phyloP scores from a whole-genome alignment of 2,888 invertebrate species.

The Leptura quadrifasciata region DNA sequence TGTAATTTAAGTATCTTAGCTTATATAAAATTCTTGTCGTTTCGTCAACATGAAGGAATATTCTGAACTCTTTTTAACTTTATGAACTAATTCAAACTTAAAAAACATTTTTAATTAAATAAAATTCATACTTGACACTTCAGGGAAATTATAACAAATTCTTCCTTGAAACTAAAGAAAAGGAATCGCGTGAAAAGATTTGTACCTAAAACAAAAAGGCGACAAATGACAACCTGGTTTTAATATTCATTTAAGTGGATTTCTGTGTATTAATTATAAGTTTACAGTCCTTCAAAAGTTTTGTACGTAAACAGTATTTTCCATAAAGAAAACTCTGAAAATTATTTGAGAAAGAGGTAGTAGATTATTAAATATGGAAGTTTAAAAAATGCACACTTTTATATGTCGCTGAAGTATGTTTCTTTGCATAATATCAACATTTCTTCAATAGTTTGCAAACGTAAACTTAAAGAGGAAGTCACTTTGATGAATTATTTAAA shows the following conservation, averaged over 20 bases:
- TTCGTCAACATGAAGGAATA: conserved; percentile 18
- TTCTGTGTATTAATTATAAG: conserved; percentile 23
- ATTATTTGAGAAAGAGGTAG: not conserved
- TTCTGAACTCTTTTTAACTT: conserved; percentile 32
- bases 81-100: conserved; percentile 39
- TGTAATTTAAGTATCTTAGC: conserved; percentile 10
- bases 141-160: conserved; percentile 39
- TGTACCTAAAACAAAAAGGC: conserved; percentile 19
- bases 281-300: conserved; percentile 14
- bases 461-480: no score
- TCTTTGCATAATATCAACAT: no score
- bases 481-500: no score
- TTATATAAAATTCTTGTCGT: conserved; percentile 28
- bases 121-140: conserved; percentile 45
- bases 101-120: conserved; percentile 43
- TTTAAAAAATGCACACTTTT: no score
- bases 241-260: conserved; percentile 28
- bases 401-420: no score
- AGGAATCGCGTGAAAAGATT: conserved; percentile 4
- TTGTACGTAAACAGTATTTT: conserved; percentile 5
- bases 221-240: conserved; percentile 19
- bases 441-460: no score
- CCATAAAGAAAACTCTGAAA: not conserved
- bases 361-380: no score
- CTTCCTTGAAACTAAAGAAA: conserved; percentile 20